Percentiles rank a stretch among this genome's conserved stretches.
These are phyloP conservation scores for Cricetomys ansorgei DNA, from an alignment of 2,113 vertebrate species.

Conservation along the genomic window DNA sequence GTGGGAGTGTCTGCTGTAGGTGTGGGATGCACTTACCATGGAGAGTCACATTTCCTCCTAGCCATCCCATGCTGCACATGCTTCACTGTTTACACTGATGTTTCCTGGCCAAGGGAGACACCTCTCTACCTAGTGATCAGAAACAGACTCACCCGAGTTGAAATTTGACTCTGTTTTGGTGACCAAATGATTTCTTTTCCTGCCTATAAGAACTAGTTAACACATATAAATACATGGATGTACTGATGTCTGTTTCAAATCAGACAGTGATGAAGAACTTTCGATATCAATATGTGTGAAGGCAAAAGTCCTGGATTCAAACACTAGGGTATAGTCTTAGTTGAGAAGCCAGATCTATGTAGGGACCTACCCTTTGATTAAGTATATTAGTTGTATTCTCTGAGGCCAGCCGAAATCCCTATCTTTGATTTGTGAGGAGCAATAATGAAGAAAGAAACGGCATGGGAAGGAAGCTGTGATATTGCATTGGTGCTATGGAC, in stretches of 20 bases:
- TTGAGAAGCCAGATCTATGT: neutral
- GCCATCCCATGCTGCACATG: neutral
- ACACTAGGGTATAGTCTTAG: neutral
- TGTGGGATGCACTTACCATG: conserved; percentile 65
- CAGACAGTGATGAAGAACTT: neutral
- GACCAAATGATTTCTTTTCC: conserved; percentile 65
- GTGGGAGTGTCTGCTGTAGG: conserved; percentile 76
- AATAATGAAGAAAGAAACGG: neutral
- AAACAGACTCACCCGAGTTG: conserved; percentile 64
- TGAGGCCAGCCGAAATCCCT: neutral
- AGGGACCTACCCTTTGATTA: too few relatives aligned
- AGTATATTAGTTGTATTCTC: neutral
- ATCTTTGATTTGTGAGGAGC: neutral
- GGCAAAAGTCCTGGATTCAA: neutral
- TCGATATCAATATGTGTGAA: neutral
- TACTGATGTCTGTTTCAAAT: conserved; percentile 41
- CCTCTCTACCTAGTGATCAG: conserved; percentile 60
- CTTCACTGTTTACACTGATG: conserved; percentile 1
- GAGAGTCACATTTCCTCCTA: conserved; percentile 48
- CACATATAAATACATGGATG: conserved; percentile 39
- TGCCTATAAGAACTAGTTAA: conserved; percentile 62
- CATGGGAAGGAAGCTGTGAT: neutral
- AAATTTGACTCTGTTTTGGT: conserved; percentile 20
- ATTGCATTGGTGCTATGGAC: neutral
- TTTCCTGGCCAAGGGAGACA: conserved; percentile 64